A percentile compares a stretch with the other conserved stretches of the same genome.
These are phyloP conservation scores for Girardia tigrina DNA, from an alignment of 2,888 invertebrate genomes.

Conservation along the genomic window DNA sequence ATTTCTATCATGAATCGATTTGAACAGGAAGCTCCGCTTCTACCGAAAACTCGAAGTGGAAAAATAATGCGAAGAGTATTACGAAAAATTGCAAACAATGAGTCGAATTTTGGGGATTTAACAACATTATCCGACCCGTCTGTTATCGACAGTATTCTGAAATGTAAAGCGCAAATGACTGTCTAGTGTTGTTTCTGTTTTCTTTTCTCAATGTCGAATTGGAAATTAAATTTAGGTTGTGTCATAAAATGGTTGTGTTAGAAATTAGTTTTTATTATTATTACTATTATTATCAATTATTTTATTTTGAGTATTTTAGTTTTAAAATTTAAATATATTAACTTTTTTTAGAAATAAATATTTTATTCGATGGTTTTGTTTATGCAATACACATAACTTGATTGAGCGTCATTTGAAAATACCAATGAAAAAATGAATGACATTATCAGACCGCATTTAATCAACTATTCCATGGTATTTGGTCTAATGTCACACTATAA, in stretches of 20 bases:
- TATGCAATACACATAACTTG: no score
- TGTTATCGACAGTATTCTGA: conserved; percentile 59
- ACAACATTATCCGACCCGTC: conserved; percentile 80
- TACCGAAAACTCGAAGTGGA: conserved; percentile 91
- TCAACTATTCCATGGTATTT: no score
- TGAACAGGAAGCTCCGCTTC: conserved; percentile 79
- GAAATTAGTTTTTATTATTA: conserved; percentile 2
- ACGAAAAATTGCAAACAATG: conserved; percentile 76
- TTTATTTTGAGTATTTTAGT: not conserved
- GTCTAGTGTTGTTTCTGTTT: not conserved
- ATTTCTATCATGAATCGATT: conserved; percentile 41
- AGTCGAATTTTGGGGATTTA: conserved; percentile 74
- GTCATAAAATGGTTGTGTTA: conserved; percentile 23
- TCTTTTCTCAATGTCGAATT: no score
- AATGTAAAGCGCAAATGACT: no score
- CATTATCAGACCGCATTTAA: no score
- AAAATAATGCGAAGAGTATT: conserved; percentile 92
- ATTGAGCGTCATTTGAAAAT: no score
- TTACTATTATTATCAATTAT: not conserved
- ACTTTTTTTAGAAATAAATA: not conserved
- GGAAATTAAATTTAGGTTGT: not conserved
- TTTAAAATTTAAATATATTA: not conserved
- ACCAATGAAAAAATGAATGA: no score
- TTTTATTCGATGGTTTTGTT: not conserved
- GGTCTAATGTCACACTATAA: no score